Conservation (phyloP, 2,888 invertebrate genomes). For the Zhuqinia jingwanae region DNA sequence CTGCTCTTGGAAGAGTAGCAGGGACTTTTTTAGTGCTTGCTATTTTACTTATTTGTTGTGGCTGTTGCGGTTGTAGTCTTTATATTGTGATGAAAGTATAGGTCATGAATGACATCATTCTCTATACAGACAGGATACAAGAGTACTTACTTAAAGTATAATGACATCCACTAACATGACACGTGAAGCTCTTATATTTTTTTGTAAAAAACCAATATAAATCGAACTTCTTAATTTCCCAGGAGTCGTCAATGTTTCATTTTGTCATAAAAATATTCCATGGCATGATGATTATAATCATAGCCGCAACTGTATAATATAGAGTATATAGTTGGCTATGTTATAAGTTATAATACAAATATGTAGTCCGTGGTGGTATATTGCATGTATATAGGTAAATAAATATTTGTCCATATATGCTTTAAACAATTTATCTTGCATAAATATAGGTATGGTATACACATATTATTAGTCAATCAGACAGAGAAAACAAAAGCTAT, state of each 20-base stretch:
- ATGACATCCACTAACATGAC: background rate
- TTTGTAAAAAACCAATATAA: background rate
- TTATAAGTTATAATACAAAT: too few species aligned
- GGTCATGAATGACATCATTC: slow-evolving; percentile 1
- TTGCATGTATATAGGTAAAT: too few species aligned
- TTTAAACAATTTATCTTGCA: too few species aligned
- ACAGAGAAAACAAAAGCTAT: too few species aligned
- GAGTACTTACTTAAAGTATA: background rate
- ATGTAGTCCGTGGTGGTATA: too few species aligned
- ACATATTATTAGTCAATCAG: too few species aligned
- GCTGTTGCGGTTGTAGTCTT: background rate
- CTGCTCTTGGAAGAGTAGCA: background rate
- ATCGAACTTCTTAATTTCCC: background rate
- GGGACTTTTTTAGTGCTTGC: background rate
- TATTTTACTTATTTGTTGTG: background rate
- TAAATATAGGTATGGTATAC: too few species aligned
- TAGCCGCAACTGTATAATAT: too few species aligned
- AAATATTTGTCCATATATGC: too few species aligned
- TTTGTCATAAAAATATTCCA: background rate
- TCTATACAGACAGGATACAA: background rate
- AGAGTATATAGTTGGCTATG: too few species aligned
- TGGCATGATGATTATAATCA: background rate
- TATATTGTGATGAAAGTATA: background rate
- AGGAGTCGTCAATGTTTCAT: background rate
- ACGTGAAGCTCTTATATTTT: background rate